A percentile compares a stretch with the other conserved stretches of the same genome.
phyloP scores from a whole-genome alignment of 2,113 vertebrate species.

The Tenrec ecaudatus region DNA sequence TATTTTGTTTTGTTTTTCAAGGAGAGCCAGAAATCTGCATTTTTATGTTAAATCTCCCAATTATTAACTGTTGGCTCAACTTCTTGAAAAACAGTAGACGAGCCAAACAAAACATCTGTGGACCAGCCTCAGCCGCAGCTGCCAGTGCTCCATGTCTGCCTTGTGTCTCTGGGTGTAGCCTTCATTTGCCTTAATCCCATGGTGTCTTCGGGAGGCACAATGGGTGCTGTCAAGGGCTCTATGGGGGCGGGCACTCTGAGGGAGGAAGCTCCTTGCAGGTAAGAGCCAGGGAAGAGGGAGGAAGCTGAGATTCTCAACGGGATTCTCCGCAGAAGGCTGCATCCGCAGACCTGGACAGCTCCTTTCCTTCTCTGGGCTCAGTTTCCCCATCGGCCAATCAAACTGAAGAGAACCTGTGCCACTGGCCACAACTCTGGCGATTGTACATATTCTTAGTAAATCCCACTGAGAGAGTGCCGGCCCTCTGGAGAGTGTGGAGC shows the following conservation, averaged over 20 bases:
- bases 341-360: not conserved
- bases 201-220: not conserved
- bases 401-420: not conserved
- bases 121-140: conserved; percentile 65
- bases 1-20: not conserved
- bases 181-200: not conserved
- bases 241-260: not conserved
- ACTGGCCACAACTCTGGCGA: not conserved
- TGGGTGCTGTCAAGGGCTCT: not conserved
- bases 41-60: conserved; percentile 71
- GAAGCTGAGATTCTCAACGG: not conserved
- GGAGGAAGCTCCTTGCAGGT: not conserved
- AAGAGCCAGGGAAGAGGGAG: not conserved
- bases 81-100: conserved; percentile 73
- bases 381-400: not conserved
- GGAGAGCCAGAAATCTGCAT: conserved; percentile 70
- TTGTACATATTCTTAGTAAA: not conserved
- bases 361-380: not conserved
- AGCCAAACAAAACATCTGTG: conserved; percentile 78
- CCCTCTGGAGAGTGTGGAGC: not conserved
- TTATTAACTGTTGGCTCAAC: conserved; percentile 78
- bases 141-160: conserved; percentile 34
- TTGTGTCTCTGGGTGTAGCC: not conserved
- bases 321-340: not conserved
- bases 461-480: not conserved